Base-by-base conservation (phyloP, 92 coral and sea anemone species). In the Bergia puertoricense region DNA sequence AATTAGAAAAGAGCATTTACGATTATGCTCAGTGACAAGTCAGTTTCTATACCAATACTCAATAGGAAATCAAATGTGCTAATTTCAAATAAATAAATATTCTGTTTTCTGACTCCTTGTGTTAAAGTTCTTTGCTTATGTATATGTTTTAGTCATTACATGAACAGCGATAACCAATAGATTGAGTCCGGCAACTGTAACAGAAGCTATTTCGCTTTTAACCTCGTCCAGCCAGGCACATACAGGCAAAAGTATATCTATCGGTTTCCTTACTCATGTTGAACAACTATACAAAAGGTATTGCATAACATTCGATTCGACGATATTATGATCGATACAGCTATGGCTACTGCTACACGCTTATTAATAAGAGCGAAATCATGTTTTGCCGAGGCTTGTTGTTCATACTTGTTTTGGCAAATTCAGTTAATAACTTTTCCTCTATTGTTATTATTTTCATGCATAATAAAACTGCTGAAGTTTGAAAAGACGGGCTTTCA, bases 101-200 rank as follows among this genome's bases (percentile, higher is more conserved):
- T 81, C 36, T 11, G 5, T 37, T 57, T 81, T 57, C 45, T 56
- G n/a, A 38, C 4, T 30, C 42, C 42, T 50, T 79, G 69, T 54
- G 23, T 46, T 48, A 78, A n/a, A 46, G 18, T 37, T 48, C 59
- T n/a, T 2, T 72, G 45, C 79, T 16, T 16, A 18, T 5, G 15
- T 54, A 14, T 59, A 14, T 57, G 23, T 57, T 57, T 38, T 5
- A 23, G 6, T 81, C 16, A 39, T 81, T 81, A 8, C 74, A 81
- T 81, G 85, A 40, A 62, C 74, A 22, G 16, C 74, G 51, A 59
- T 57, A 81, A 81, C 85, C 74, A 81, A 81, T 62, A 81, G 72
- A 81, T 81, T 62, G 36, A 18, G 51, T 2, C 16, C 13, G 46
- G 73, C 50, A 10, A 41, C 85, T 57, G 50, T 54, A 50, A 51